Percentiles rank a stretch among this genome's conserved stretches.
Conservation (phyloP, 2,888 invertebrate species). For the Nemotelus pantherinus region DNA sequence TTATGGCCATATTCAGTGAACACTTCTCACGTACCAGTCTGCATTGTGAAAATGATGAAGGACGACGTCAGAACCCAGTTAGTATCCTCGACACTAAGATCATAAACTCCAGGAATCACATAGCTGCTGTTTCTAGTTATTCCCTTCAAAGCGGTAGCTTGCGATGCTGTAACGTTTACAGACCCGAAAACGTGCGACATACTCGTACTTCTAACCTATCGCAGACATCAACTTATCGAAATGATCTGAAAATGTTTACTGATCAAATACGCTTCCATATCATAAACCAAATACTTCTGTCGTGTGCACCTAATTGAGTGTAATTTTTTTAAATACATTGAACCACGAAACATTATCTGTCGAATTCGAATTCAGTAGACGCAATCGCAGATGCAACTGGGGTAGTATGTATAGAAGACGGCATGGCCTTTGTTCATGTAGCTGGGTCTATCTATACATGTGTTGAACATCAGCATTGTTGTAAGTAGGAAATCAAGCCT, state of each 20-base stretch:
- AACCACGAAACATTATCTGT: conserved; percentile 34
- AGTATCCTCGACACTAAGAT: conserved; percentile 80
- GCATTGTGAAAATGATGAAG: conserved; percentile 94
- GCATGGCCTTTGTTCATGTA: background rate
- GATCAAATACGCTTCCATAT: background rate
- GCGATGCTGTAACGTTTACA: conserved; percentile 58
- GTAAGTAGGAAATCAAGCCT: background rate
- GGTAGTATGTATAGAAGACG: background rate
- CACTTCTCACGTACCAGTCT: conserved; percentile 82
- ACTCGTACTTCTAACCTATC: too few relatives aligned
- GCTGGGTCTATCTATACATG: background rate
- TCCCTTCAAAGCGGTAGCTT: conserved; percentile 60
- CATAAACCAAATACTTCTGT: conserved; percentile 10
- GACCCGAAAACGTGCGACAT: conserved; percentile 26
- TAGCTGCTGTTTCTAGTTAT: conserved; percentile 62
- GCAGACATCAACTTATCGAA: conserved; percentile 14
- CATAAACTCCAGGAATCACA: conserved; percentile 70
- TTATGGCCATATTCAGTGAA: too few relatives aligned
- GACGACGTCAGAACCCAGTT: conserved; percentile 90
- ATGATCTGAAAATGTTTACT: conserved; percentile 15
- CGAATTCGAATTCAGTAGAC: background rate
- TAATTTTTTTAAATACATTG: conserved; percentile 30
- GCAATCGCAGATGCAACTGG: background rate
- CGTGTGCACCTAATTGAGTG: conserved; percentile 34
- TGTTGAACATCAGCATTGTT: background rate